Percentiles rank a stretch among this genome's conserved stretches.
phyloP scores from a whole-genome alignment of 2,888 invertebrate genomes.

The Agrochola lychnidis region DNA sequence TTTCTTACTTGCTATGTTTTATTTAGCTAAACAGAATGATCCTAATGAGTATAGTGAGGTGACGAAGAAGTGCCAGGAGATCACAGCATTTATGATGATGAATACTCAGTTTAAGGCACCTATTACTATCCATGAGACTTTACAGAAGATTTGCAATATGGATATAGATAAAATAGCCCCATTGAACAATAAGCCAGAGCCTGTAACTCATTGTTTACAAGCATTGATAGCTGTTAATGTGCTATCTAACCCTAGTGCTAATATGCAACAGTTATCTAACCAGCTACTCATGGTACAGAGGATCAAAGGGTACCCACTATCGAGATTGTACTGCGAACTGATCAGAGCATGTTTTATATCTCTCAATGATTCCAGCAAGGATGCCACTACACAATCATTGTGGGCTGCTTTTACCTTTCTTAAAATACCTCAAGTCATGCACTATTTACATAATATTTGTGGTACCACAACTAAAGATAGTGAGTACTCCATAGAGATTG shows the following conservation, averaged over 20 bases:
- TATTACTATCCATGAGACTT: conserved; percentile 90
- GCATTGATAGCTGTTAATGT: conserved; percentile 96
- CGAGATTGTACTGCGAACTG: conserved; percentile 96
- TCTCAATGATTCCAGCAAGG: conserved; percentile 96
- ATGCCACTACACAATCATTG: conserved; percentile 95
- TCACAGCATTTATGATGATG: conserved; percentile 91
- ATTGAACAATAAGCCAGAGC: conserved; percentile 90
- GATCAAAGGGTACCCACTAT: conserved; percentile 95
- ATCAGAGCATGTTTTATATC: conserved; percentile 97
- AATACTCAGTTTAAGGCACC: conserved; percentile 90
- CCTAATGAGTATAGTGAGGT: conserved; percentile 92
- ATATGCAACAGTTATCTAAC: conserved; percentile 94
- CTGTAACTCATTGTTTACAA: conserved; percentile 94
- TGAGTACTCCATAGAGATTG: conserved; percentile 94
- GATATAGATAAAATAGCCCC: conserved; percentile 91
- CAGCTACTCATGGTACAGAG: conserved; percentile 96
- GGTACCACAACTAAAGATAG: conserved; percentile 90
- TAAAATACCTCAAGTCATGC: conserved; percentile 96
- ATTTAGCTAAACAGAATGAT: conserved; percentile 95
- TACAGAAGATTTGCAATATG: conserved; percentile 91
- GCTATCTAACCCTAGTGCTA: conserved; percentile 95
- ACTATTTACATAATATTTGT: conserved; percentile 92
- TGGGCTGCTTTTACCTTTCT: conserved; percentile 98
- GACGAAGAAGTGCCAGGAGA: conserved; percentile 94
- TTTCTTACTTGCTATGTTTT: conserved; percentile 95